These are phyloP conservation scores for Junco hyemalis DNA, from an alignment of 2,113 vertebrate genomes.

Conservation along the genomic window DNA sequence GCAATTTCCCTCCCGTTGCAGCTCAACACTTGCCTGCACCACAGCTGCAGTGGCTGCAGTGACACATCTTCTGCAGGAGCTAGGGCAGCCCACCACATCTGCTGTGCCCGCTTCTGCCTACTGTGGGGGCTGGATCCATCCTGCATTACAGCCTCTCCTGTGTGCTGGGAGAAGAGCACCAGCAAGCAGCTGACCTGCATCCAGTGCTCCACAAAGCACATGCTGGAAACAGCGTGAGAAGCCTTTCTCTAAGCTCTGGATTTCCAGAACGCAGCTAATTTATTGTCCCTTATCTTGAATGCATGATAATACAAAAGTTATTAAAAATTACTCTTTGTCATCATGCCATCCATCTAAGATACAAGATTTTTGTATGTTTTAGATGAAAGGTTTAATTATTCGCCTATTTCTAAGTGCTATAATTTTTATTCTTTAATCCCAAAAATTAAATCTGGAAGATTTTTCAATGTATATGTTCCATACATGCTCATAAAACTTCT, in stretches of 20 bases:
- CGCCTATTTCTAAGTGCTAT: neutral
- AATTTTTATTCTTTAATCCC: neutral
- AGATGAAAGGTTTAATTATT: neutral
- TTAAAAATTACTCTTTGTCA: neutral
- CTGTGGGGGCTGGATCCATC: accelerated
- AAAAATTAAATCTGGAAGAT: neutral
- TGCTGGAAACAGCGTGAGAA: neutral
- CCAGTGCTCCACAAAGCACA: neutral
- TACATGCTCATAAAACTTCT: neutral
- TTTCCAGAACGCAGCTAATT: neutral
- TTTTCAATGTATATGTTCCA: neutral
- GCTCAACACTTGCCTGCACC: accelerated
- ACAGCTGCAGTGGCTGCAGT: neutral
- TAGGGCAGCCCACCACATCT: neutral
- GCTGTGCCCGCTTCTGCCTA: accelerated
- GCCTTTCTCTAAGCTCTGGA: neutral
- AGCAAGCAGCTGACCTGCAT: neutral
- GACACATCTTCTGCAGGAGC: neutral
- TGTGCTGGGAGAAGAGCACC: neutral
- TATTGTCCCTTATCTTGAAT: neutral
- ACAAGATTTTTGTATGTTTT: neutral
- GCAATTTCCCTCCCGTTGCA: accelerated
- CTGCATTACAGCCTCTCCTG: neutral
- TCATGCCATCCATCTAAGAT: neutral
- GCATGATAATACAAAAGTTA: neutral